A percentile compares a stretch with the other conserved stretches of the same genome.
Conservation (phyloP, 2,797 vertebrate genomes). For the Channallabes apus region DNA sequence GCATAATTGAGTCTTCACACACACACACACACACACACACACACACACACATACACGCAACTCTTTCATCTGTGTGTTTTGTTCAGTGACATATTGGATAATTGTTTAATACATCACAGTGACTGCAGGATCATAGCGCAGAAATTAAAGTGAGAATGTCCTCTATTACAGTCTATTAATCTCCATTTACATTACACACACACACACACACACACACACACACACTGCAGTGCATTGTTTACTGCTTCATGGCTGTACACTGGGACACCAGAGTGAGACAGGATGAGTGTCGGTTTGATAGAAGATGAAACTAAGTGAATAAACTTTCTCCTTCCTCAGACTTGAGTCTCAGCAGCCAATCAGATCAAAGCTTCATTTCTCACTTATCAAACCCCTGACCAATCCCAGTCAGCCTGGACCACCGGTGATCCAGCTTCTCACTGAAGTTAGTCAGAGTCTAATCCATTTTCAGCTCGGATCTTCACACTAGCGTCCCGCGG, state of each 20-base stretch:
- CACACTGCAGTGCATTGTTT: slow-evolving; percentile 37
- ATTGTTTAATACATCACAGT: slow-evolving; percentile 79
- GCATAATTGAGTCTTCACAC: slow-evolving; percentile 65
- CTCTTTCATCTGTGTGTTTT: slow-evolving; percentile 74
- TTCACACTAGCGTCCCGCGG: neutral
- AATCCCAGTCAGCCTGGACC: neutral
- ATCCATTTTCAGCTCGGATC: neutral
- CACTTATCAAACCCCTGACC: neutral
- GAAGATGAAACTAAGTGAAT: neutral
- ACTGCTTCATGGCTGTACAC: neutral
- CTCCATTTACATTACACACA: slow-evolving; percentile 59
- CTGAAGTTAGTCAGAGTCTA: neutral
- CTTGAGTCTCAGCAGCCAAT: neutral
- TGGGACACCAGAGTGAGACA: neutral
- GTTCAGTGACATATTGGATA: slow-evolving; percentile 79
- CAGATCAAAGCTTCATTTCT: neutral
- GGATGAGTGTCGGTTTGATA: neutral
- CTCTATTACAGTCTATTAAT: slow-evolving; percentile 53
- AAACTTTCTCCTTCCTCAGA: no score
- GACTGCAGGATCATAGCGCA: slow-evolving; percentile 58
- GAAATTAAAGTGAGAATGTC: slow-evolving; percentile 26
- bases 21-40: neutral
- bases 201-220: slow-evolving; percentile 61
- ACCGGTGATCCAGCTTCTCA: neutral
- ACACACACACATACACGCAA: slow-evolving; percentile 56